These are phyloP conservation scores for Drosophila erecta DNA, from an alignment of 1,140 invertebrate genomes.

Conservation along the genomic window DNA sequence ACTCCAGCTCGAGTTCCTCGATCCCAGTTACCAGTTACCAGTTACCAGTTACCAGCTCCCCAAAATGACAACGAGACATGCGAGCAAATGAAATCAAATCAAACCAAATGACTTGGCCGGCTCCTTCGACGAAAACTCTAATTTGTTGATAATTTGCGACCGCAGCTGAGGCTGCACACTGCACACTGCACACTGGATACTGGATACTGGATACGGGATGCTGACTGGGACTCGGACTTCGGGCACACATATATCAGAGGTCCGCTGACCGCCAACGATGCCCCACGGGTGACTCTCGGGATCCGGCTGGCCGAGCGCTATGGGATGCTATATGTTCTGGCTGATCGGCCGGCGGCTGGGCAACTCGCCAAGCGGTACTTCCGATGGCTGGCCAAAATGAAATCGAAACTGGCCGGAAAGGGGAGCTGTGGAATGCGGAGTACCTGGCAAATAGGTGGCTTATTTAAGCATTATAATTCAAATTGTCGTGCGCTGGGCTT, in stretches of 20 bases:
- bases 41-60: neutral
- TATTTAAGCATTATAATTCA: too few species aligned
- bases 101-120: constrained; percentile 45
- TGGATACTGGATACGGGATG: neutral
- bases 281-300: constrained; percentile 56
- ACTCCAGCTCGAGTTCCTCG: constrained; percentile 11
- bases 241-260: constrained; percentile 5
- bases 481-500: too few species aligned
- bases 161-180: constrained; percentile 42
- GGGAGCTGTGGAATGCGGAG: neutral
- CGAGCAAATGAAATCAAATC: constrained; percentile 76
- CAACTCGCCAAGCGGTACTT: constrained; percentile 23
- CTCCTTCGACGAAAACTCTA: constrained; percentile 80
- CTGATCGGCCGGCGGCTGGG: neutral
- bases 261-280: constrained; percentile 70
- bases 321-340: constrained; percentile 6
- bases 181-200: neutral
- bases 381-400: constrained; percentile 9
- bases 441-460: neutral
- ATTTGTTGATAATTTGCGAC: constrained; percentile 84
- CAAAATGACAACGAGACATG: constrained; percentile 82
- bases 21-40: constrained; percentile 6
- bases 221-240: neutral
- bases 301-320: neutral
- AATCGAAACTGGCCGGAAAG: neutral